Base-by-base conservation (phyloP, 1,140 invertebrate genomes). In the Cryptotermes secundus region DNA sequence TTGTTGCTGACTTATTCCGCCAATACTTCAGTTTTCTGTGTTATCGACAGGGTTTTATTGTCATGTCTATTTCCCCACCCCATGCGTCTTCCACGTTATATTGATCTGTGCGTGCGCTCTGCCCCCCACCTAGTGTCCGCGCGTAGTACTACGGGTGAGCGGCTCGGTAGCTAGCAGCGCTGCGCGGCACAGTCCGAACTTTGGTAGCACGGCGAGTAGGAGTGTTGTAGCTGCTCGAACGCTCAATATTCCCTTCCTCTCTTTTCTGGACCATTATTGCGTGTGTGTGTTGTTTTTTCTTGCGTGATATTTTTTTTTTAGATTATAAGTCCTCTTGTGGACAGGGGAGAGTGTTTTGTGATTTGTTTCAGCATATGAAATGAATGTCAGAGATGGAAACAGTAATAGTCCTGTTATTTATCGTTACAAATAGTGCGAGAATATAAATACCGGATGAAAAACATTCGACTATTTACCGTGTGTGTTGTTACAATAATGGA, bases 161-260 rank as follows among this genome's bases (percentile, higher is more conserved):
- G 59, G 59, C n/a, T 72, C 59, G 59, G 59, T 72, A 72, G 59
- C 59, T 72, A 72, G 59, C 59, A 72, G 59, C 59, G 59, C 59
- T 72, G 59, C 59, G 59, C 59, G 59, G 59, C 59, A 72, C 59
- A 72, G 59, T 72, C 59, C 31, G 59, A 72, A 72, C 59, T 72
- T n/a, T 72, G 59, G 59, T n/a, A 72, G n/a, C 59, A 72, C 59
- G 26, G 59, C 59, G 59, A 7, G 4, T 31, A 72, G 59, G 59
- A 72, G 59, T 72, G 59, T 31, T 72, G 16, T 26, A 72, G 59
- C 59, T 72, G 59, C 59, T 72, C n/a, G 59, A 31, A 26, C 59
- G 59, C 59, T 72, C 59, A n/a, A 72, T 72, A 72, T 72, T 31
- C 12, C 9, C 59, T 72, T 72, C 59, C n/a, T 72, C 59, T 72